Evolutionary conservation across 2,113 vertebrate genomes (phyloP).

Genomic region (Leptocoma aspasia): DNA sequence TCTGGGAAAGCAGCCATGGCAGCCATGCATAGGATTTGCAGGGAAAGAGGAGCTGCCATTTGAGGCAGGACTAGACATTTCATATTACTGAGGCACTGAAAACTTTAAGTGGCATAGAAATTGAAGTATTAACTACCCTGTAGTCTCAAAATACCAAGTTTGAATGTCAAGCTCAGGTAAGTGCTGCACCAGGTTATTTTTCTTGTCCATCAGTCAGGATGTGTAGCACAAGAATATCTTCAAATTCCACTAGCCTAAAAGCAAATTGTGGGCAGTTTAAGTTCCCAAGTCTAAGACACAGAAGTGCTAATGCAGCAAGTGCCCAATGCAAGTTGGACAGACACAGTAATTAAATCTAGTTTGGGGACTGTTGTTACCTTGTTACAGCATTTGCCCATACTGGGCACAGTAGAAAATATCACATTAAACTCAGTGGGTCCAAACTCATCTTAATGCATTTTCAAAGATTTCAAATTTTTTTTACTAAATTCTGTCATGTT

Average conservation of each 20-base stretch:
- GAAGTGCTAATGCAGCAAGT: neutral
- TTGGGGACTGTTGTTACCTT: neutral
- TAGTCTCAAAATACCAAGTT: neutral
- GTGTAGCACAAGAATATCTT: neutral
- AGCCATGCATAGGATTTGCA: accelerated
- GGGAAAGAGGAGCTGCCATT: neutral
- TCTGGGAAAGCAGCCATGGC: neutral
- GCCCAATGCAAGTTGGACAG: neutral
- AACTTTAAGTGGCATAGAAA: neutral
- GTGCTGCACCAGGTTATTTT: neutral
- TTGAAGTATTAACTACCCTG: neutral
- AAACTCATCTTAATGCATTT: neutral
- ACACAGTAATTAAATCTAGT: neutral
- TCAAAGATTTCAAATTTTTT: neutral
- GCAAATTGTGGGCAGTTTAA: neutral
- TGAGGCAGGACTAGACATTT: neutral
- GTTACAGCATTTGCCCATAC: neutral
- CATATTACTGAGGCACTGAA: neutral
- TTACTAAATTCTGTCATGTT: neutral
- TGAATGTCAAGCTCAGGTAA: neutral
- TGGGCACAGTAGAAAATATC: neutral
- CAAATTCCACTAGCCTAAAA: neutral
- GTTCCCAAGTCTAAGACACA: neutral
- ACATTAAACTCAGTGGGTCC: neutral
- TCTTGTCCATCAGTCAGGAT: neutral